Evolutionary conservation across 1,140 invertebrate genomes (phyloP).

Genomic region (Amphibalanus amphitrite): DNA sequence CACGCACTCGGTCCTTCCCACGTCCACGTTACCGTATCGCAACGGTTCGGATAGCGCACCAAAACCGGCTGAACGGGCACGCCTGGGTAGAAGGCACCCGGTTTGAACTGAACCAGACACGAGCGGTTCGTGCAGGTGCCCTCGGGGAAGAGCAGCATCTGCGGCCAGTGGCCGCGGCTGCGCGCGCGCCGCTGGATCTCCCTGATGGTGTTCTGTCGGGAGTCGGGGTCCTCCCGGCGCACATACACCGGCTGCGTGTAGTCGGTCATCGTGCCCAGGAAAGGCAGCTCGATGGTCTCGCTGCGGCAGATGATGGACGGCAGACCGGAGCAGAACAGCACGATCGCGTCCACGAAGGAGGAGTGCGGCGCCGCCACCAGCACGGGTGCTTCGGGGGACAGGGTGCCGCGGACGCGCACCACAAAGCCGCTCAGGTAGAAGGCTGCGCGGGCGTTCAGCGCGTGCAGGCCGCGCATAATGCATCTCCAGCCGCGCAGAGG

Average conservation of each 20-base stretch:
- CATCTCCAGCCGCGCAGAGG: too few relatives aligned
- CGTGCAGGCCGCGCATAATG: background rate
- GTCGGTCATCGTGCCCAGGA: constrained; percentile 73
- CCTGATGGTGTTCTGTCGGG: constrained; percentile 71
- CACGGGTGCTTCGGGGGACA: constrained; percentile 60
- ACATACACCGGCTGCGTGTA: constrained; percentile 91
- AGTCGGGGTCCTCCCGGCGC: constrained; percentile 76
- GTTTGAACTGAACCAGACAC: constrained; percentile 88
- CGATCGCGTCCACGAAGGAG: constrained; percentile 66
- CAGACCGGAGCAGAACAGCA: constrained; percentile 55
- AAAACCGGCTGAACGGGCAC: constrained; percentile 87
- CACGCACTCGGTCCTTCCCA: constrained; percentile 92
- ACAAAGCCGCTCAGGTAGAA: background rate
- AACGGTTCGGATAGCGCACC: constrained; percentile 74
- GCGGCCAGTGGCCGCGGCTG: constrained; percentile 71
- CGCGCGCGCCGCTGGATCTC: constrained; percentile 72
- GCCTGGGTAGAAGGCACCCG: constrained; percentile 71
- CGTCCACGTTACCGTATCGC: constrained; percentile 89
- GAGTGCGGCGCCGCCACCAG: constrained; percentile 71
- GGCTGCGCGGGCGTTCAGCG: background rate
- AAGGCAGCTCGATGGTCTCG: constrained; percentile 55
- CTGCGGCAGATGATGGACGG: constrained; percentile 59
- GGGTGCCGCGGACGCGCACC: constrained; percentile 46
- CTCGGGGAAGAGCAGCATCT: constrained; percentile 87
- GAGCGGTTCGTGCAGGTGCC: constrained; percentile 88